phyloP scores from a whole-genome alignment of 2,888 invertebrate species.

The Dryococelus australis region DNA sequence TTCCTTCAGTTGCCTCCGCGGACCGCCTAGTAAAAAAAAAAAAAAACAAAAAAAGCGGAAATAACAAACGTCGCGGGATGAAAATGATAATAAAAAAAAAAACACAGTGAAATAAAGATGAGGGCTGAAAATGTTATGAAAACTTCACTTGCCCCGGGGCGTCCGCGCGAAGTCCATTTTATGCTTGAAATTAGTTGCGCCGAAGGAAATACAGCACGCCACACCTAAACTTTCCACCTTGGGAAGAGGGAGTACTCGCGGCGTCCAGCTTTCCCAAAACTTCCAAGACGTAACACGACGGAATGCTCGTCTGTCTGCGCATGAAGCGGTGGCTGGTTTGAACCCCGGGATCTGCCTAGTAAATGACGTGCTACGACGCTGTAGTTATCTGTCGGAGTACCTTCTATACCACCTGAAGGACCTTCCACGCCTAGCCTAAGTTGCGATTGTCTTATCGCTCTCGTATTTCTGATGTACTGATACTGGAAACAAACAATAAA shows the following conservation, averaged over 20 bases:
- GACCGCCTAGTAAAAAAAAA: background rate
- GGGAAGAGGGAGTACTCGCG: background rate
- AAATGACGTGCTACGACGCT: too few species aligned
- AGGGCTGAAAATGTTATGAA: conserved; percentile 8
- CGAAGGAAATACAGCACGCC: background rate
- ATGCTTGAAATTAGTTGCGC: background rate
- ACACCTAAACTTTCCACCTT: background rate
- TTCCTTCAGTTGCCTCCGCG: background rate
- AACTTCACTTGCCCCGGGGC: background rate
- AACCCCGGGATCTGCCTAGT: too few species aligned
- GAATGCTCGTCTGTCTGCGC: too few species aligned
- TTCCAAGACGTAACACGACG: too few species aligned
- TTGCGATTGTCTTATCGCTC: too few species aligned
- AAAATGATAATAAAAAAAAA: conserved; percentile 21
- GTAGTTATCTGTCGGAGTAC: too few species aligned
- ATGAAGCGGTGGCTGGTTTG: too few species aligned
- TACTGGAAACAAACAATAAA: too few species aligned
- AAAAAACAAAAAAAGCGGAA: conserved; percentile 19
- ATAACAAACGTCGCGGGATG: conserved; percentile 25
- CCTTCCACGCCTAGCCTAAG: too few species aligned
- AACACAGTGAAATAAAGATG: conserved; percentile 12
- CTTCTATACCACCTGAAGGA: too few species aligned
- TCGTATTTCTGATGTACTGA: too few species aligned
- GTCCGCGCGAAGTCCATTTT: background rate
- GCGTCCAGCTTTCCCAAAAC: too few species aligned